Evolutionary conservation across 2,888 invertebrate genomes (phyloP).

Genomic region (Steinernema scapterisci): DNA sequence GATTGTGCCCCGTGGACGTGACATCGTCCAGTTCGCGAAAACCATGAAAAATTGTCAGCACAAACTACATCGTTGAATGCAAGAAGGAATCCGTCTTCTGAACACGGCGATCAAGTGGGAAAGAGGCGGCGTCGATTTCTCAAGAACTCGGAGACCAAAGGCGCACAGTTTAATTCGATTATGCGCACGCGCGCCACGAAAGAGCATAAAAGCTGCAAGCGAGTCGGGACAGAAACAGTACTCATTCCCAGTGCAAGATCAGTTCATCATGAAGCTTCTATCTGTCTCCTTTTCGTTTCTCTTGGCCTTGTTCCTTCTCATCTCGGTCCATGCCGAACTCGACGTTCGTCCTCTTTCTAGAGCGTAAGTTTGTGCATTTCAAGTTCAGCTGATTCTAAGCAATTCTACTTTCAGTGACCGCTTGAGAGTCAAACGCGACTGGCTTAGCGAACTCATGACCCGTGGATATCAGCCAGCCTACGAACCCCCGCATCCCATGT

Average conservation of each 20-base stretch:
- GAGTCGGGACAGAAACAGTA: neutral
- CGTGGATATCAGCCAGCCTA: constrained; percentile 23
- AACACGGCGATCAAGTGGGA: neutral
- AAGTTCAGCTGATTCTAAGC: neutral
- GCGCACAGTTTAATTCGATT: constrained; percentile 29
- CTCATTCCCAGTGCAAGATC: neutral
- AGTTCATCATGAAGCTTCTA: neutral
- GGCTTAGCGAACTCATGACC: constrained; percentile 2
- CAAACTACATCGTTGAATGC: neutral
- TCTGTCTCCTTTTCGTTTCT: neutral
- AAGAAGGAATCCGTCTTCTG: neutral
- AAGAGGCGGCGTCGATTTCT: constrained; percentile 6
- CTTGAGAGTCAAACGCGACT: constrained; percentile 8
- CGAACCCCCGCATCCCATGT: neutral
- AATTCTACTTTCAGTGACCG: neutral
- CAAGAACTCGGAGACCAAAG: constrained; percentile 14
- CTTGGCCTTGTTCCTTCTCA: neutral
- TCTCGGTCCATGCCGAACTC: neutral
- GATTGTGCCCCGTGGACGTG: neutral
- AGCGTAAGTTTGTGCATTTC: neutral
- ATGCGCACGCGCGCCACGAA: constrained; percentile 2
- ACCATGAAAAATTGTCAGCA: neutral
- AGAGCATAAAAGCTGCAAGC: constrained; percentile 1
- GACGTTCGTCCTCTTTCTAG: neutral
- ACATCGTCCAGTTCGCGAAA: neutral